Evolutionary conservation across 2,888 invertebrate species (phyloP).

Genomic region (Choreutis nemorana): DNA sequence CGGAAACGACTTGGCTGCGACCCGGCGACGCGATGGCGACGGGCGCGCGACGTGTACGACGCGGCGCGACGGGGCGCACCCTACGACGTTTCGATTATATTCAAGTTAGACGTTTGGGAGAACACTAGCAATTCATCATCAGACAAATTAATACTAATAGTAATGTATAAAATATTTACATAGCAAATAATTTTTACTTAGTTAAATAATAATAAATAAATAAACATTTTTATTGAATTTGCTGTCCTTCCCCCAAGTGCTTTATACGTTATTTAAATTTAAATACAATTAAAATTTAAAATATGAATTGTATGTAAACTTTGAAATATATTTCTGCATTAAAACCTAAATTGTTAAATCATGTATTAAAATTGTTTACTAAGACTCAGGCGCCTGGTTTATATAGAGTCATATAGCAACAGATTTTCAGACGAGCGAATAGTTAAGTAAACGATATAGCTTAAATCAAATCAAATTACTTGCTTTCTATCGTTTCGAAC

Average conservation of each 20-base stretch:
- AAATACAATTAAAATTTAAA: slow-evolving; percentile 61
- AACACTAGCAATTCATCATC: slow-evolving; percentile 59
- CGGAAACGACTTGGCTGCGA: slow-evolving; percentile 21
- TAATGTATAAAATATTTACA: slow-evolving; percentile 65
- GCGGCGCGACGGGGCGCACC: slow-evolving; percentile 13
- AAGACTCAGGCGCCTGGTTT: slow-evolving; percentile 51
- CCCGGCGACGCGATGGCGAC: slow-evolving; percentile 58
- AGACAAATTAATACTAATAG: slow-evolving; percentile 61
- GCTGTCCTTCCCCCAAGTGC: slow-evolving; percentile 69
- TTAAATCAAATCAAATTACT: too few relatives aligned
- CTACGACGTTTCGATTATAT: slow-evolving; percentile 40
- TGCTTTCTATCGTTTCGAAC: too few relatives aligned
- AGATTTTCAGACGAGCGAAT: too few relatives aligned
- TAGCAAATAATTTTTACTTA: slow-evolving; percentile 66
- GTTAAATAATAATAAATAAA: slow-evolving; percentile 62
- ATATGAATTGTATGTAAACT: slow-evolving; percentile 59
- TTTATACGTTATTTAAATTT: slow-evolving; percentile 67
- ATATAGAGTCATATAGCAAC: too few relatives aligned
- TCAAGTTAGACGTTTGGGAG: slow-evolving; percentile 51
- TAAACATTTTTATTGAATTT: slow-evolving; percentile 67
- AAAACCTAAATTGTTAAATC: slow-evolving; percentile 56
- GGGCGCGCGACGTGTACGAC: slow-evolving; percentile 57
- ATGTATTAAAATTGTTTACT: slow-evolving; percentile 38
- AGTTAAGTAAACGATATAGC: too few relatives aligned
- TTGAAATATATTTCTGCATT: slow-evolving; percentile 58